These are phyloP conservation scores for Eupithecia subfuscata DNA, from an alignment of 2,888 invertebrate genomes.

Conservation along the genomic window DNA sequence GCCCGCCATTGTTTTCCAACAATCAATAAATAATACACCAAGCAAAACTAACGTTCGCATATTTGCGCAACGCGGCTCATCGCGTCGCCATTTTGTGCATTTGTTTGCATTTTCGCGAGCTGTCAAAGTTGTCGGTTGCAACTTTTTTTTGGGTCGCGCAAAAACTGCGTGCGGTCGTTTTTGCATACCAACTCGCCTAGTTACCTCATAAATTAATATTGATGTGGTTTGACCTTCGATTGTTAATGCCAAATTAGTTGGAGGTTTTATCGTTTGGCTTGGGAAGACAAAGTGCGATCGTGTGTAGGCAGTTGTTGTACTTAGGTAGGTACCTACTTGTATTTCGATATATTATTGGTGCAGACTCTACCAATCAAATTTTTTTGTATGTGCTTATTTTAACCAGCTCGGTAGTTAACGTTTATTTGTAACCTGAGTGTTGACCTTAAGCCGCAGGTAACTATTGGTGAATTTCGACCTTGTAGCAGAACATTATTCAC, in stretches of 20 bases:
- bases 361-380: not conserved
- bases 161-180: constrained; percentile 45
- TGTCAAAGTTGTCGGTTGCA: constrained; percentile 58
- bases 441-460: constrained; percentile 24
- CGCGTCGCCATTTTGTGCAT: constrained; percentile 58
- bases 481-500: constrained; percentile 55
- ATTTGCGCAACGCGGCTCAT: constrained; percentile 75
- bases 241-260: constrained; percentile 59
- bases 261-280: constrained; percentile 49
- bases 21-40: constrained; percentile 82
- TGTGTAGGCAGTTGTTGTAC: not conserved
- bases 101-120: constrained; percentile 63
- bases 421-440: constrained; percentile 19
- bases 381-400: constrained; percentile 1
- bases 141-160: constrained; percentile 58
- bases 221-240: constrained; percentile 64
- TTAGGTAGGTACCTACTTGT: not conserved
- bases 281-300: constrained; percentile 30
- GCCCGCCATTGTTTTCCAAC: constrained; percentile 82
- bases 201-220: constrained; percentile 62
- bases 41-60: constrained; percentile 72
- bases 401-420: constrained; percentile 10
- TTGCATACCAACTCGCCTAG: constrained; percentile 49
- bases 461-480: constrained; percentile 44
- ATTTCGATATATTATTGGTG: not conserved